A percentile compares a stretch with the other conserved stretches of the same genome.
Evolutionary conservation across 2,888 invertebrate genomes (phyloP).

Genomic region (Germaria angustata): DNA sequence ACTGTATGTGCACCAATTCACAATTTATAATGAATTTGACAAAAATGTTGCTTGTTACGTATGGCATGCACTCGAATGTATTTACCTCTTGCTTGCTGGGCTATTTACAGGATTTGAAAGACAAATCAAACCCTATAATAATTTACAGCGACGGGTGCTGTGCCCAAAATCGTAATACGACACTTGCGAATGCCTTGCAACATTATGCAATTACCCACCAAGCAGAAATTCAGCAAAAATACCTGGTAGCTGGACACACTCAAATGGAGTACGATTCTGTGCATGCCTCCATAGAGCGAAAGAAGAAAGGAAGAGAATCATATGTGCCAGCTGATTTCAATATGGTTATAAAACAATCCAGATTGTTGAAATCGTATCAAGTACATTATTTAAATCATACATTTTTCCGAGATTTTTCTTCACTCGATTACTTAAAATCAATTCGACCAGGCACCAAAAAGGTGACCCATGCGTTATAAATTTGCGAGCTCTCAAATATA

Average conservation of each 20-base stretch:
- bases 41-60: slow-evolving; percentile 56
- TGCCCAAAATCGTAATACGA: slow-evolving; percentile 20
- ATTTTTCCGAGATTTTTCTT: background rate
- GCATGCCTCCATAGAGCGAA: slow-evolving; percentile 28
- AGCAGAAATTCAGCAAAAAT: slow-evolving; percentile 52
- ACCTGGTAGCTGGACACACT: background rate
- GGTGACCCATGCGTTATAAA: background rate
- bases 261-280: slow-evolving; percentile 45
- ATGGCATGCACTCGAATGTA: slow-evolving; percentile 57
- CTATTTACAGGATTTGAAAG: background rate
- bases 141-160: slow-evolving; percentile 40
- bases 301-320: slow-evolving; percentile 49
- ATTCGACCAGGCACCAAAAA: background rate
- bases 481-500: too few species aligned
- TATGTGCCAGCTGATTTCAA: slow-evolving; percentile 31
- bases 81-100: background rate
- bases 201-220: slow-evolving; percentile 43
- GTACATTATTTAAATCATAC: background rate
- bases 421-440: too few species aligned
- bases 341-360: slow-evolving; percentile 8
- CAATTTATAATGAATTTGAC: slow-evolving; percentile 58
- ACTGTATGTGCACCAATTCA: slow-evolving; percentile 40
- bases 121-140: slow-evolving; percentile 19
- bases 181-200: slow-evolving; percentile 38
- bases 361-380: too few species aligned